Evolutionary conservation across 2,113 vertebrate species (phyloP).

Genomic region (Meles meles): DNA sequence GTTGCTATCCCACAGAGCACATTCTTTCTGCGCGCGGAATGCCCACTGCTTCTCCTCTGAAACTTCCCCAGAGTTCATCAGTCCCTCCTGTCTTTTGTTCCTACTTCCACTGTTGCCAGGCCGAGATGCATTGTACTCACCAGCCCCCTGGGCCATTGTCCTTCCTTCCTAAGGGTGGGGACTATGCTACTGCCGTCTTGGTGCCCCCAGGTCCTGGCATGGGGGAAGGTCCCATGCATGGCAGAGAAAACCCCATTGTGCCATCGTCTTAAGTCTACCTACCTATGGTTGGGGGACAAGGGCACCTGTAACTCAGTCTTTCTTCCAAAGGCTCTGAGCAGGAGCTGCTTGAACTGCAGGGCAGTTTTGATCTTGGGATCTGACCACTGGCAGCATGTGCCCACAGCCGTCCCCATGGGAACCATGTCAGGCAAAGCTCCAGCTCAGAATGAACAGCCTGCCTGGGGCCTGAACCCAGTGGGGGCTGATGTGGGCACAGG

Average conservation of each 20-base stretch:
- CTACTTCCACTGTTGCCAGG: background rate
- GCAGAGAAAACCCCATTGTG: background rate
- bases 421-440: slow-evolving; percentile 1
- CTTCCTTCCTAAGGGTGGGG: background rate
- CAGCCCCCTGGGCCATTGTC: background rate
- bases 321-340: background rate
- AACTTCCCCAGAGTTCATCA: background rate
- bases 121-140: rapidly evolving
- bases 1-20: no score
- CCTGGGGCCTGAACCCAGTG: background rate
- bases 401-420: slow-evolving; percentile 70
- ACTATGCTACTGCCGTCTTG: background rate
- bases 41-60: background rate
- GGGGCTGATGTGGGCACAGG: background rate
- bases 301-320: background rate
- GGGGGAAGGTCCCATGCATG: background rate
- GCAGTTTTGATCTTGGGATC: background rate
- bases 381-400: slow-evolving; percentile 15
- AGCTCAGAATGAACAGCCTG: slow-evolving; percentile 1
- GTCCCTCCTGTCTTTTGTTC: background rate
- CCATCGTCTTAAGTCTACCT: background rate
- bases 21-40: background rate
- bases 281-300: background rate
- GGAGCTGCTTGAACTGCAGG: background rate
- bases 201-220: background rate